phyloP scores from a whole-genome alignment of 2,888 invertebrate genomes.

The Ormyrus rosae region DNA sequence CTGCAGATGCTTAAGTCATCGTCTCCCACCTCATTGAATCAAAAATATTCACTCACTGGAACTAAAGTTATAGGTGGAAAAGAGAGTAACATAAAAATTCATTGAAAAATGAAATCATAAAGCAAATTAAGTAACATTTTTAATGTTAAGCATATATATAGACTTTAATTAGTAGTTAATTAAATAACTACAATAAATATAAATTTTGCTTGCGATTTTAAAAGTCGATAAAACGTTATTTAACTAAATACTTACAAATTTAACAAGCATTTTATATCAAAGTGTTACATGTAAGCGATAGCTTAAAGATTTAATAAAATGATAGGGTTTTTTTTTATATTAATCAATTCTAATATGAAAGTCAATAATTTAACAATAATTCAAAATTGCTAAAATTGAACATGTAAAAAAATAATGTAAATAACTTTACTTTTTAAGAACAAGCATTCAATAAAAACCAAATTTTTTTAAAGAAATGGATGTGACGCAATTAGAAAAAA shows the following conservation, averaged over 20 bases:
- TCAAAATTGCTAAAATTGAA: constrained; percentile 33
- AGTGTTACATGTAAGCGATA: constrained; percentile 34
- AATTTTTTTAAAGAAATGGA: constrained; percentile 19
- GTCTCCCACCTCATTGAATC: background rate
- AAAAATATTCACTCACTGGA: constrained; percentile 29
- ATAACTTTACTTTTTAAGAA: constrained; percentile 51
- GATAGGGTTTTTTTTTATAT: constrained; percentile 17
- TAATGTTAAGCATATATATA: constrained; percentile 37
- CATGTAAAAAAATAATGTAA: constrained; percentile 51
- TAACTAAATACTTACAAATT: constrained; percentile 47
- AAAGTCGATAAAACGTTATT: constrained; percentile 35
- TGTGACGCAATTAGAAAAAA: background rate
- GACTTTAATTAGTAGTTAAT: background rate
- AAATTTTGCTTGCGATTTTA: constrained; percentile 41
- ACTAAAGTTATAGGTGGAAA: constrained; percentile 6
- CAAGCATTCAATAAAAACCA: background rate
- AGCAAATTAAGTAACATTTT: constrained; percentile 22
- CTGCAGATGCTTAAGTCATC: background rate
- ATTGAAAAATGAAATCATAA: background rate
- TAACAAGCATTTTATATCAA: constrained; percentile 30
- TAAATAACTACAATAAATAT: constrained; percentile 31
- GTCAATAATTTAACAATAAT: constrained; percentile 13
- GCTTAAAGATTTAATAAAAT: constrained; percentile 28
- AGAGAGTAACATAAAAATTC: constrained; percentile 21
- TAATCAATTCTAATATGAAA: constrained; percentile 21